phyloP scores from a whole-genome alignment of 1,140 invertebrate species.

The Araneus ventricosus region DNA sequence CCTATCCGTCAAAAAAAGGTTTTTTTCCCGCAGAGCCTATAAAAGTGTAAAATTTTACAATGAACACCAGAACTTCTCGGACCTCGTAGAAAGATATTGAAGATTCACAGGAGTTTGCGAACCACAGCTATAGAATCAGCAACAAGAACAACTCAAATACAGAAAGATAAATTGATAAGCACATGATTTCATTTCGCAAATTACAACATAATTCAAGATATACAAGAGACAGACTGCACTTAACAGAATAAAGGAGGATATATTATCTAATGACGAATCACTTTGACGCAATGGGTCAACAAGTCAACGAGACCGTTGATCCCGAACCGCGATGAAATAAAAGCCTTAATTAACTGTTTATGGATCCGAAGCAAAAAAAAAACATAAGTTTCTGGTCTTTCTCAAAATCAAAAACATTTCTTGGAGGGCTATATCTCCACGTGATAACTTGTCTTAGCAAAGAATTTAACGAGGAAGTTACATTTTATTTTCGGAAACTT shows the following conservation, averaged over 20 bases:
- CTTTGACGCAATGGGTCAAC: constrained; percentile 37
- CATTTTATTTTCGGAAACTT: no score
- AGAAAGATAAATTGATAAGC: neutral
- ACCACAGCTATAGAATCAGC: no score
- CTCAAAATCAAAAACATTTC: neutral
- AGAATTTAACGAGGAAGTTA: no score
- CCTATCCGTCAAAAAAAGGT: no score
- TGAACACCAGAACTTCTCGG: no score
- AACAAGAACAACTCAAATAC: no score
- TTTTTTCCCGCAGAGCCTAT: no score
- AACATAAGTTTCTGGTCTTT: neutral
- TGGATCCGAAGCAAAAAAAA: neutral
- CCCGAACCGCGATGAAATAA: constrained; percentile 23
- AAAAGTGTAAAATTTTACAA: no score
- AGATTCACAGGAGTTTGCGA: no score
- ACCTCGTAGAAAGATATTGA: no score
- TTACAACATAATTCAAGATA: neutral
- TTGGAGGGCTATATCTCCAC: no score
- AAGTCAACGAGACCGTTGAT: constrained; percentile 48
- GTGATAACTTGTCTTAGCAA: no score
- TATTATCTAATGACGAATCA: neutral
- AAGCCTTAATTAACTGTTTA: constrained; percentile 45
- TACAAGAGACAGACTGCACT: neutral
- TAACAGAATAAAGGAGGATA: neutral
- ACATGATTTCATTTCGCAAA: neutral